A percentile compares a stretch with the other conserved stretches of the same genome.
phyloP scores from a whole-genome alignment of 2,797 vertebrate genomes.

The Prionace glauca region DNA sequence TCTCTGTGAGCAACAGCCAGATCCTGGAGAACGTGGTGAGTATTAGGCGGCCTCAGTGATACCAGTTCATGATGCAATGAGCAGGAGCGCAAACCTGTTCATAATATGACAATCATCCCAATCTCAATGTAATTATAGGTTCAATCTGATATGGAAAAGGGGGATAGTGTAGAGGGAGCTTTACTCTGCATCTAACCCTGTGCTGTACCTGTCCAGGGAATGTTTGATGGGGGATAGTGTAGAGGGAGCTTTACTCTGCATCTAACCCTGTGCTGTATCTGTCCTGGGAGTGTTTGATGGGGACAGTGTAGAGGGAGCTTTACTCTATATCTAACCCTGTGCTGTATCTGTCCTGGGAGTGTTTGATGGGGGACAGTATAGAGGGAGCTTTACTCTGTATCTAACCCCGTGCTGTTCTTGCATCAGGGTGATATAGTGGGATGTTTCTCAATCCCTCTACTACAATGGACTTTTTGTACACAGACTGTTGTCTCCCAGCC shows the following conservation, averaged over 20 bases:
- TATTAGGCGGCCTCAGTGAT: not conserved
- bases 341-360: not conserved
- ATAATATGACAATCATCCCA: not conserved
- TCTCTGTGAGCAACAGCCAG: slow-evolving; percentile 84
- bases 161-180: not conserved
- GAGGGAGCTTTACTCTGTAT: not conserved
- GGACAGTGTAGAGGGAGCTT: not conserved
- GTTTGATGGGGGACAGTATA: not conserved
- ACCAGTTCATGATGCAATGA: not conserved
- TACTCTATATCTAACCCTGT: not conserved
- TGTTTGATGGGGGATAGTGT: slow-evolving; percentile 1
- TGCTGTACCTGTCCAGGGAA: not conserved
- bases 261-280: not conserved
- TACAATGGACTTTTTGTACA: not conserved
- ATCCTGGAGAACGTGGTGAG: slow-evolving; percentile 83
- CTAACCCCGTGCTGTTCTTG: not conserved
- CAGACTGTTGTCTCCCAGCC: too few species aligned
- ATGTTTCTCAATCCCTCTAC: not conserved
- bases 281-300: not conserved
- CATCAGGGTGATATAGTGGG: not conserved
- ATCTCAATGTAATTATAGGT: not conserved
- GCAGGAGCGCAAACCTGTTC: not conserved
- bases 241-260: not conserved
- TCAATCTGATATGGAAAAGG: too few species aligned
- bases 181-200: not conserved